phyloP scores from a whole-genome alignment of 2,113 vertebrate genomes.

The Gyps fulvus region DNA sequence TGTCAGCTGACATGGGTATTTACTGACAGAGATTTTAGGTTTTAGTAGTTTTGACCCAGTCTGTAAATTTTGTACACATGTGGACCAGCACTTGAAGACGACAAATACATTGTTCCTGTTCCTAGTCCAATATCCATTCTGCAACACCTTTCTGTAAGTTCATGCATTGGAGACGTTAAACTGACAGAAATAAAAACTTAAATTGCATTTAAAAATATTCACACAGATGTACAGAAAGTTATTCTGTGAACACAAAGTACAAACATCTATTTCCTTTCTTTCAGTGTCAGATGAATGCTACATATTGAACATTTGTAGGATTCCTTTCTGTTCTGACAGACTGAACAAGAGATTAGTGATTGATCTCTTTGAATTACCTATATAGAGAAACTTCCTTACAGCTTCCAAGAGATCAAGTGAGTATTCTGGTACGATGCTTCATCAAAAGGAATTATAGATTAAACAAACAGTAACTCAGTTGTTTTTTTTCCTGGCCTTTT shows the following conservation, averaged over 20 bases:
- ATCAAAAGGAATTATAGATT: conserved; percentile 8
- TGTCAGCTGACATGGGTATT: not conserved
- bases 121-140: not conserved
- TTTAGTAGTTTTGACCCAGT: not conserved
- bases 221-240: not conserved
- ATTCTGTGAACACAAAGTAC: not conserved
- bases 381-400: not conserved
- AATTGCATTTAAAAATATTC: not conserved
- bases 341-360: not conserved
- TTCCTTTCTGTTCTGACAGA: not conserved
- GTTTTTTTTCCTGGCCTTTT: not conserved
- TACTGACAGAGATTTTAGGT: not conserved
- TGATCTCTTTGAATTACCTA: not conserved
- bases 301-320: not conserved
- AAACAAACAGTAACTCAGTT: not conserved
- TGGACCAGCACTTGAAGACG: not conserved
- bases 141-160: not conserved
- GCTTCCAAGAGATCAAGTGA: not conserved
- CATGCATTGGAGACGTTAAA: not conserved
- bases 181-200: not conserved
- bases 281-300: not conserved
- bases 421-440: not conserved
- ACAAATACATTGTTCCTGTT: not conserved
- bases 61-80: not conserved
- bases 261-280: not conserved